Percentiles rank a stretch among this genome's conserved stretches.
phyloP scores from a whole-genome alignment of 1,140 invertebrate species.

The Temnothorax curvispinosus region DNA sequence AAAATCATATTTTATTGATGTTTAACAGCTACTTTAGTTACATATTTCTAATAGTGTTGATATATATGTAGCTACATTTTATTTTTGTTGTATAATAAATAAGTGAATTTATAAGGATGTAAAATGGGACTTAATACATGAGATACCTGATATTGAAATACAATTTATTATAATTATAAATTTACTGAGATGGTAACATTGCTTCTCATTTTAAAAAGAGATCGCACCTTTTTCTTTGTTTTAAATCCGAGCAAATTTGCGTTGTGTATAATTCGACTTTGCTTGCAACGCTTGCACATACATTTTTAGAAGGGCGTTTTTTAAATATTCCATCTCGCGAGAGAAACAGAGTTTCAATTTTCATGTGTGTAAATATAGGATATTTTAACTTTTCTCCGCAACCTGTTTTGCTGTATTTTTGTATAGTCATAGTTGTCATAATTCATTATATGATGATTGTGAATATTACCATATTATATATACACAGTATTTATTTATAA shows the following conservation, averaged over 20 bases:
- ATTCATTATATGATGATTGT: background rate
- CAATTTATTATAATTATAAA: constrained; percentile 11
- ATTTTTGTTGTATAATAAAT: background rate
- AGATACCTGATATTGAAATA: background rate
- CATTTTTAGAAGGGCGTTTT: constrained; percentile 21
- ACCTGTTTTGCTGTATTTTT: background rate
- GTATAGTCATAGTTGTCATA: background rate
- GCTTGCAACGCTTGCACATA: background rate
- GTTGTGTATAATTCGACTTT: constrained; percentile 34
- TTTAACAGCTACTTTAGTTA: background rate
- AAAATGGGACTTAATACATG: background rate
- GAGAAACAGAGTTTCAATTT: constrained; percentile 36
- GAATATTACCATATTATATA: background rate
- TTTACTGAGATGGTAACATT: background rate
- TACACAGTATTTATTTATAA: background rate
- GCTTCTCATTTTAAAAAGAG: background rate
- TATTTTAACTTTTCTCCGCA: constrained; percentile 27
- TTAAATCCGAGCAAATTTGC: constrained; percentile 44
- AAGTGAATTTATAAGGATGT: background rate
- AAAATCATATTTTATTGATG: background rate
- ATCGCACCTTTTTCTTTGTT: background rate
- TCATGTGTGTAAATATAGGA: constrained; percentile 16
- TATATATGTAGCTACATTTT: background rate
- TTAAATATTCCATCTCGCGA: constrained; percentile 51
- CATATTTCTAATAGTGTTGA: background rate